Evolutionary conservation across 2,888 invertebrate species (phyloP), one percentile per base, ranked within the genome.

Genomic region (Lamellibrachia satsuma): DNA sequence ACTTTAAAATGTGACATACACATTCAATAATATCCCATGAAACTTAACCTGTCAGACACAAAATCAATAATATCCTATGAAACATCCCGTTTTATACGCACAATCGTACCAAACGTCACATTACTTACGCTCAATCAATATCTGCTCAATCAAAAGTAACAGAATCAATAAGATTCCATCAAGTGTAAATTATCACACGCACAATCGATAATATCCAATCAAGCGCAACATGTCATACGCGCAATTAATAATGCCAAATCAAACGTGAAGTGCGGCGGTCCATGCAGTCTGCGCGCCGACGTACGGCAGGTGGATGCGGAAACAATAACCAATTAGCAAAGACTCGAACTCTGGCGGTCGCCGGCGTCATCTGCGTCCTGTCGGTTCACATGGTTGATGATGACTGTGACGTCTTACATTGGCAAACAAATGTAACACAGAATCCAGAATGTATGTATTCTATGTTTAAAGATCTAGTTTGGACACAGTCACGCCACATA

Each of bases 181-280:
- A 75, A 75, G 75, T 75, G 75, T 75, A 75, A 75, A 75, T 75
- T 75, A 75, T 75, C 15, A 75, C 75, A 75, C 75, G 75, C 75
- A 75, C 75, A 75, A 75, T 75, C 75, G n/a, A 75, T 75, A 75
- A 75, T 75, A 75, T 75, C 75, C 75, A 75, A 75, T 75, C 75
- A 75, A 75, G n/a, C 75, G 22, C 75, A 75, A 75, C 75, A 15
- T 75, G 75, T 75, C 75, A 75, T 75, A 75, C 75, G 75, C 75
- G n/a, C 75, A 75, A 75, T 75, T 75, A 75, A 75, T 75, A 15
- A 75, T 22, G 22, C 22, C 75, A n/a, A 75, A 75, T 22, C 75
- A 75, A 75, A n/a, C 22, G 75, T 75, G 22, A 75, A 11, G 75
- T 75, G 22, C 75, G 75, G n/a, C n/a, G 75, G 39, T 1, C 39